Evolutionary conservation across 2,113 vertebrate species (phyloP).

Genomic region (Mandrillus leucophaeus): DNA sequence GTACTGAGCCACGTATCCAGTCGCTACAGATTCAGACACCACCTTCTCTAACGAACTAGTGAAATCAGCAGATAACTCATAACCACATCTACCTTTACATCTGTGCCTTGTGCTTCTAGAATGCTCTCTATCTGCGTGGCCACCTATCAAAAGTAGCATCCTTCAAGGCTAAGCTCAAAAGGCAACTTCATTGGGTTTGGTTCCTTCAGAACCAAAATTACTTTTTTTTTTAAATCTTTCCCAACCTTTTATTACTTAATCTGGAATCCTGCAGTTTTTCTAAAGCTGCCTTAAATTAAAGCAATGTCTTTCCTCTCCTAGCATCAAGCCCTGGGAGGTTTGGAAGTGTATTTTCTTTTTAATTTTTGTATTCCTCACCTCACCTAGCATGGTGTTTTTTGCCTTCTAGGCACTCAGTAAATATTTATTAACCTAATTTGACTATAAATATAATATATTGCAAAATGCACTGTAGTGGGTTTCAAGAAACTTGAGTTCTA

Average conservation of each 20-base stretch:
- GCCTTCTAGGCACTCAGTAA: not conserved
- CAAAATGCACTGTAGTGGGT: not conserved
- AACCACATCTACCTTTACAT: not conserved
- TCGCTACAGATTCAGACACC: not conserved
- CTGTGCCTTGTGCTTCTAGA: not conserved
- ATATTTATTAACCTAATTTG: conserved; percentile 39
- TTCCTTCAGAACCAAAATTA: not conserved
- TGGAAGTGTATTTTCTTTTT: not conserved
- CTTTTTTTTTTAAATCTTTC: not conserved
- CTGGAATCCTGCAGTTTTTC: not conserved
- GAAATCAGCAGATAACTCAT: not conserved
- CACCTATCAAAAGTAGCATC: not conserved
- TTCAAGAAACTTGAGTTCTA: conserved; percentile 37
- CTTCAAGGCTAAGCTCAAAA: not conserved
- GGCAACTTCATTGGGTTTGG: not conserved
- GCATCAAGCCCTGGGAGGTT: not conserved
- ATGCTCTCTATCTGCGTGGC: not conserved
- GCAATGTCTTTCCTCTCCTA: not conserved
- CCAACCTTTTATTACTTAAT: not conserved
- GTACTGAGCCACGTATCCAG: not conserved
- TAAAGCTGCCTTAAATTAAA: not conserved
- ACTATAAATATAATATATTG: not conserved
- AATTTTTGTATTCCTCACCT: not conserved
- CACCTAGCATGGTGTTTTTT: not conserved
- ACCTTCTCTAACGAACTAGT: not conserved